Base-by-base conservation (phyloP, 2,113 vertebrate genomes). In the Aleadryas rufinucha region DNA sequence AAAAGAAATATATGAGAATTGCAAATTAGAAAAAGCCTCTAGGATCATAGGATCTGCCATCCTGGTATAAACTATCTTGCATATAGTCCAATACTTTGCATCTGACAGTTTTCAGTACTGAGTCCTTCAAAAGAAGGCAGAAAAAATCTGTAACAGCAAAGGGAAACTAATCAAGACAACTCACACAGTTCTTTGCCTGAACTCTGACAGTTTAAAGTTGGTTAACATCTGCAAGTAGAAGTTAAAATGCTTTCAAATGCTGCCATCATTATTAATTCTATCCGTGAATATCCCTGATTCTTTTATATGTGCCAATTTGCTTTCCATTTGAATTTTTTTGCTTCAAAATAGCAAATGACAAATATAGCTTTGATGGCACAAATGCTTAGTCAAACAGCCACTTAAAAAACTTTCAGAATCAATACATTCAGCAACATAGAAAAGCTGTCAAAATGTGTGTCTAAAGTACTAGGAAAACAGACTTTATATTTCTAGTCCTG, bases 11-110 rank as follows among this genome's bases (percentile, higher is more conserved):
- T 17, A 70, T 74, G 31, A 97, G 86, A 93, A 95, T 60, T 91
- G 66, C 52, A 95, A 95, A 95, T 95, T 60, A 87, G 44, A 47
- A 71, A 91, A 92, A 87, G 44, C 28, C 59, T 86, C 59, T 50
- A 70, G 50, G 76, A 81, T 81, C 80, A 59, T 7, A 89, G 37
- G 68, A 93, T 49, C 69, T 96, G 84, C 72, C 69, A 87, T 39
- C 26, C 56, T 87, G 52, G 27, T 60, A 89, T 56, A 84, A 89
- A 84, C n/a, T 69, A 11, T 66, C 68, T 37, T 66, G 49, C 49
- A 52, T 52, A 23, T 15, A 87, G 33, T 54, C 49, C 69, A 92
- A 2, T 60, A 87, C 30, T 89, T 90, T 75, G 64, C 24, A 54
- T 50, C 33, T 90, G 76, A 84, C 64, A 87, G 37, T 71, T 84